Evolutionary conservation across 2,888 invertebrate species (phyloP).

Genomic region (Andrena camellia): DNA sequence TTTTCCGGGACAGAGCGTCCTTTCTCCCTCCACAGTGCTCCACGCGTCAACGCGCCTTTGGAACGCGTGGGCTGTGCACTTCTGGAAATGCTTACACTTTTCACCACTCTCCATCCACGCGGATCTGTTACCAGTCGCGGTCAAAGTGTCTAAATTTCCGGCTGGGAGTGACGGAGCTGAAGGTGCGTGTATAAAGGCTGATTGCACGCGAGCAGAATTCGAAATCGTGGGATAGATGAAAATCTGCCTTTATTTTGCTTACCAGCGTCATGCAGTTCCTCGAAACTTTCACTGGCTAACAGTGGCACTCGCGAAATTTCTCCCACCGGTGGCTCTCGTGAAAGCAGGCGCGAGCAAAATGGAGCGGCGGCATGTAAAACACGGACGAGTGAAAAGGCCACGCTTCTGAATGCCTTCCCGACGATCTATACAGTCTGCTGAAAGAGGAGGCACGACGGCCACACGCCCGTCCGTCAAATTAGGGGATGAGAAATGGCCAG

Average conservation of each 20-base stretch:
- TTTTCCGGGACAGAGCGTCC: constrained; percentile 68
- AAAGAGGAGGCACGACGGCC: constrained; percentile 16
- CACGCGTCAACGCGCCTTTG: not conserved
- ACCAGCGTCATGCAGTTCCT: not conserved
- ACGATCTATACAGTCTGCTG: not conserved
- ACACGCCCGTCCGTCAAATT: constrained; percentile 77
- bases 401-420: constrained; percentile 8
- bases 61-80: constrained; percentile 26
- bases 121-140: too few relatives aligned
- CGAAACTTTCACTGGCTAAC: not conserved
- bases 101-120: too few relatives aligned
- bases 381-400: constrained; percentile 15
- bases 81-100: not conserved
- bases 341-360: constrained; percentile 24
- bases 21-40: constrained; percentile 17
- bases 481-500: constrained; percentile 74
- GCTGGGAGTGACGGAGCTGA: too few relatives aligned
- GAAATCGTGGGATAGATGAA: too few relatives aligned
- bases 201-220: too few relatives aligned
- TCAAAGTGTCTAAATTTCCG: too few relatives aligned
- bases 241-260: too few relatives aligned
- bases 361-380: constrained; percentile 21
- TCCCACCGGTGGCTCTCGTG: not conserved
- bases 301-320: not conserved
- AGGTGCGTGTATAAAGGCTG: too few relatives aligned